These are phyloP conservation scores for Sisyra nigra DNA, from an alignment of 2,888 invertebrate species.

Conservation along the genomic window DNA sequence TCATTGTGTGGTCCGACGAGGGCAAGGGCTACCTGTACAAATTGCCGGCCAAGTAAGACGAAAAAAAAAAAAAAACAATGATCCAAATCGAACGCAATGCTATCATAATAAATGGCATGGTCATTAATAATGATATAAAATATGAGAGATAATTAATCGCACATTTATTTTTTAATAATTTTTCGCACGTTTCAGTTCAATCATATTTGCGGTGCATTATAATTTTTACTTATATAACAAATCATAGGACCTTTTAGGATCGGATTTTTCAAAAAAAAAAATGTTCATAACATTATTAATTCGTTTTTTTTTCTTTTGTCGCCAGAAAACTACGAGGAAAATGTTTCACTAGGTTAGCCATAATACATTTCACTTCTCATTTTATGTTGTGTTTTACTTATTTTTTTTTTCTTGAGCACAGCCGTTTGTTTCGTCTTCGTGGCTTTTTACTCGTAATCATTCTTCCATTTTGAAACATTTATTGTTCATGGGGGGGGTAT, in stretches of 20 bases:
- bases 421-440: conserved; percentile 7
- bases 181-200: too few relatives aligned
- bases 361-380: conserved; percentile 1
- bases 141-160: too few relatives aligned
- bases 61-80: neutral
- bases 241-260: neutral
- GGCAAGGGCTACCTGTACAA: conserved; percentile 93
- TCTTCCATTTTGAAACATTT: neutral
- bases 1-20: conserved; percentile 90
- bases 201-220: too few relatives aligned
- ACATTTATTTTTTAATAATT: neutral
- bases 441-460: neutral
- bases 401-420: conserved; percentile 7
- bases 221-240: too few relatives aligned
- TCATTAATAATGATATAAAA: neutral
- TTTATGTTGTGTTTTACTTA: conserved; percentile 7
- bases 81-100: neutral
- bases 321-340: conserved; percentile 69
- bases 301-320: conserved; percentile 26
- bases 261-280: neutral
- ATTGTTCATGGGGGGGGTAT: too few relatives aligned
- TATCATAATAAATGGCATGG: too few relatives aligned
- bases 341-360: conserved; percentile 64
- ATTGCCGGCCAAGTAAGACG: conserved; percentile 83
- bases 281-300: conserved; percentile 9